Percentiles rank a stretch among this genome's conserved stretches.
Evolutionary conservation across 2,113 vertebrate species (phyloP).

Genomic region (Candoia aspera): DNA sequence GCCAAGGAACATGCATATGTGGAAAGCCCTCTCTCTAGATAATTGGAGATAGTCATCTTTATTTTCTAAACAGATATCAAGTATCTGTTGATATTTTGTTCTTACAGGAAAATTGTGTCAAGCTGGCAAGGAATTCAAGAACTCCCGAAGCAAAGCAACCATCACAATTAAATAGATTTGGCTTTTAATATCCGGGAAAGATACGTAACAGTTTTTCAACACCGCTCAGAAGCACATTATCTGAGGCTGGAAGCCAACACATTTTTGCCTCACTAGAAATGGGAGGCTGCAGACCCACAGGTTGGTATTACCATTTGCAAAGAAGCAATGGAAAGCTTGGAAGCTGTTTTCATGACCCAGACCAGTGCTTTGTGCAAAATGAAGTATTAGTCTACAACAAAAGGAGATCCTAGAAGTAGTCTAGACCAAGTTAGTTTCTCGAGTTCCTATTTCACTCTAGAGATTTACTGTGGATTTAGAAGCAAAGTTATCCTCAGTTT

Average conservation of each 20-base stretch:
- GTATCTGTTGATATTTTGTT: not conserved
- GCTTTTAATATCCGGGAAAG: not conserved
- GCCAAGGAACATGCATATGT: not conserved
- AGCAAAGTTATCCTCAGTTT: conserved; percentile 45
- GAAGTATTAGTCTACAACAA: accelerated
- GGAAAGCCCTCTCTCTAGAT: not conserved
- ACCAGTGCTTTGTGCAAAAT: too few relatives aligned
- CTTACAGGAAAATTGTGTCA: not conserved
- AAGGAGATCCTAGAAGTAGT: conserved; percentile 9
- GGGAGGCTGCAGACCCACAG: not conserved
- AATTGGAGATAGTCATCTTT: not conserved
- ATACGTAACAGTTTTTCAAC: not conserved
- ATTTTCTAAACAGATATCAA: not conserved
- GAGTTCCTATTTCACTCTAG: conserved; percentile 21
- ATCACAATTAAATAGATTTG: not conserved
- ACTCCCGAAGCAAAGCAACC: not conserved
- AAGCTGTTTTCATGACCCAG: accelerated
- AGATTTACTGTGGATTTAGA: conserved; percentile 30
- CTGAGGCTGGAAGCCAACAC: not conserved
- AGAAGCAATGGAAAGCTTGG: accelerated
- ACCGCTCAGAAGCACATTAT: conserved; percentile 32
- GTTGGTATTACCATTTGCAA: not conserved
- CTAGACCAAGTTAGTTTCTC: conserved; percentile 39
- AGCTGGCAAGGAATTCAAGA: not conserved
- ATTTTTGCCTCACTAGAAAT: not conserved